phyloP scores from a whole-genome alignment of 2,113 vertebrate species.

The Colossoma macropomum region DNA sequence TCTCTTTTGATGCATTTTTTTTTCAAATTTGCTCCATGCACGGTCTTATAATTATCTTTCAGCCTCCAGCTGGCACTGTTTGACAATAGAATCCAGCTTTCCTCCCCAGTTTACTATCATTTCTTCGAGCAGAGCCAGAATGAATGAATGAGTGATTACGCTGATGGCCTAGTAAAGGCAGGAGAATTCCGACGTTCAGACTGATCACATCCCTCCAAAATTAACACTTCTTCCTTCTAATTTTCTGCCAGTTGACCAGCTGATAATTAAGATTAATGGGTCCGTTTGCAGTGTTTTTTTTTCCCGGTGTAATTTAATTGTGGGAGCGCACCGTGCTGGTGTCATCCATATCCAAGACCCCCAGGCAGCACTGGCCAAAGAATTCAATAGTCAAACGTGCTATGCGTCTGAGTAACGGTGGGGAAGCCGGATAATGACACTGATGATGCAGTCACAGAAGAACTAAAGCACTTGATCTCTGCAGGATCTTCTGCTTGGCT shows the following conservation, averaged over 20 bases:
- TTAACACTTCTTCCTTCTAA: neutral
- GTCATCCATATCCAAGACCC: slow-evolving; percentile 21
- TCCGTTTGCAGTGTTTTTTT: slow-evolving; percentile 5
- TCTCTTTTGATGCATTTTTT: no score
- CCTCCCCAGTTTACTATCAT: neutral
- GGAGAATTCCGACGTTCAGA: neutral
- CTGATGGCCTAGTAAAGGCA: neutral
- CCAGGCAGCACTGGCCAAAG: slow-evolving; percentile 12
- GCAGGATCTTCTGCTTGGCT: slow-evolving; percentile 13
- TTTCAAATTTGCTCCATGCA: neutral
- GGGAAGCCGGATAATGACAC: slow-evolving; percentile 16
- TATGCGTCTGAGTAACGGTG: slow-evolving; percentile 23
- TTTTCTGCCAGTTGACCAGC: slow-evolving; percentile 27
- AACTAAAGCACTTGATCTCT: slow-evolving; percentile 28
- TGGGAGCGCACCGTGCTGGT: neutral
- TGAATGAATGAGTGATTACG: neutral
- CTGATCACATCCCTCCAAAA: neutral
- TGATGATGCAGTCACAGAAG: slow-evolving; percentile 7
- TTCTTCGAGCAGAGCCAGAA: neutral
- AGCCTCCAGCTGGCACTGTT: neutral
- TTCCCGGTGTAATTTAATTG: slow-evolving; percentile 15
- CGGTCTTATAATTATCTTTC: neutral
- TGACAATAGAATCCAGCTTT: neutral
- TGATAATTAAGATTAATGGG: slow-evolving; percentile 44
- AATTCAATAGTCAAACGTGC: slow-evolving; percentile 3